Percentiles rank a stretch among this genome's conserved stretches.
phyloP scores from a whole-genome alignment of 2,888 invertebrate species.

The Chorisops tibialis region DNA sequence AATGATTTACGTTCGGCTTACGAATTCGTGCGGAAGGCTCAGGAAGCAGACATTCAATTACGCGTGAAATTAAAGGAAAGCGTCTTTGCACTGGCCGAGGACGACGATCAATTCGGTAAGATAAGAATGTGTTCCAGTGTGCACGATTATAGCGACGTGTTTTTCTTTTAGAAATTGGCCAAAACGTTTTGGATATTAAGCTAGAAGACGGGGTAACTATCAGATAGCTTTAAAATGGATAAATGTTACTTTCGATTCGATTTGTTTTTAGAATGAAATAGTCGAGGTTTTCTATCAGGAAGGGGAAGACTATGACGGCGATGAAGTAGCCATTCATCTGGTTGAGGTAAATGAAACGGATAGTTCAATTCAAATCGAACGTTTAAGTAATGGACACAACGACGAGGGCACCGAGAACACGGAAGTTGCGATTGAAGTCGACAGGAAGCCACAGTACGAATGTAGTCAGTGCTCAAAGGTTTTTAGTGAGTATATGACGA shows the following conservation, averaged over 20 bases:
- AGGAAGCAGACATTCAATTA: background rate
- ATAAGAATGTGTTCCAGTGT: background rate
- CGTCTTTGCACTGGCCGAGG: background rate
- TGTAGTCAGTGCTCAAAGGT: conserved; percentile 1
- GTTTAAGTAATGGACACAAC: too few species aligned
- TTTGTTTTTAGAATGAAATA: too few species aligned
- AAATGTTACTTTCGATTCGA: too few species aligned
- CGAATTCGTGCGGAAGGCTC: conserved; percentile 14
- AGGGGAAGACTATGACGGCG: too few species aligned
- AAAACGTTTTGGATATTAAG: too few species aligned
- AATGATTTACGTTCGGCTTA: background rate
- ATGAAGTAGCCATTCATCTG: background rate
- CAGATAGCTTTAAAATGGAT: too few species aligned
- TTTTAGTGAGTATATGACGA: background rate
- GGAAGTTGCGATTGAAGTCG: background rate
- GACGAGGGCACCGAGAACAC: background rate
- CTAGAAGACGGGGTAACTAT: too few species aligned
- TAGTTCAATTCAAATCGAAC: too few species aligned
- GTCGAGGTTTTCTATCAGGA: too few species aligned
- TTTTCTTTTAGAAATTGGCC: too few species aligned
- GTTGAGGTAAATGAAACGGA: background rate
- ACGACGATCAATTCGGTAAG: background rate
- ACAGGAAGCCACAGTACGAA: too few species aligned
- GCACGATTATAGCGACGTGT: too few species aligned
- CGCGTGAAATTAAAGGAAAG: background rate